phyloP scores from a whole-genome alignment of 2,113 vertebrate species.

The Trogon surrucura region DNA sequence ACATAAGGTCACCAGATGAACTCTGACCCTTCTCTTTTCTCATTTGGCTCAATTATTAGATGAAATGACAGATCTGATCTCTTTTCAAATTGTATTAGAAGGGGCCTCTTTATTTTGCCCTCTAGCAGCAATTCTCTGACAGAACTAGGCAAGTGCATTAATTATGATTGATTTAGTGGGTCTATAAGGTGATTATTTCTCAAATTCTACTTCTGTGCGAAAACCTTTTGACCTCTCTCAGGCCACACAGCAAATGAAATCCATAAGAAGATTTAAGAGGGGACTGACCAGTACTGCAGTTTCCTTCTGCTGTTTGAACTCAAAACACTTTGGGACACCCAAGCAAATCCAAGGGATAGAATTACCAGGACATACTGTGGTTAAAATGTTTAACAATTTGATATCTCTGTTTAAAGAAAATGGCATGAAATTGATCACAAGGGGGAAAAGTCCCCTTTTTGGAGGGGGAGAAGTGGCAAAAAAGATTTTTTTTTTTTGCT shows the following conservation, averaged over 20 bases:
- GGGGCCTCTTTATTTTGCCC: slow-evolving; percentile 83
- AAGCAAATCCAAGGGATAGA: slow-evolving; percentile 72
- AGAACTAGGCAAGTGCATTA: slow-evolving; percentile 88
- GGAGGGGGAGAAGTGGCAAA: not conserved
- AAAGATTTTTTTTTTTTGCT: not conserved
- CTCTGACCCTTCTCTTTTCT: slow-evolving; percentile 83
- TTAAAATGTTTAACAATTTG: slow-evolving; percentile 71
- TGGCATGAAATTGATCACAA: slow-evolving; percentile 10
- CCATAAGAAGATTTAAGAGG: slow-evolving; percentile 89
- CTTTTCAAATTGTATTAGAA: slow-evolving; percentile 89
- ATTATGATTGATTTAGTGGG: slow-evolving; percentile 96
- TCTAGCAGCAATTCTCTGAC: slow-evolving; percentile 87
- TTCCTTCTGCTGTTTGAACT: slow-evolving; percentile 79
- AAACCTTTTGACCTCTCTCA: slow-evolving; percentile 93
- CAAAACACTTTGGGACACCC: slow-evolving; percentile 75
- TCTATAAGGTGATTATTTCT: slow-evolving; percentile 93
- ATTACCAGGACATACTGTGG: slow-evolving; percentile 62
- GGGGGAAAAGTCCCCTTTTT: not conserved
- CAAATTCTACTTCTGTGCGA: slow-evolving; percentile 86
- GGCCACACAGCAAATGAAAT: slow-evolving; percentile 91
- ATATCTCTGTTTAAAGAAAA: slow-evolving; percentile 69
- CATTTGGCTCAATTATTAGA: slow-evolving; percentile 92
- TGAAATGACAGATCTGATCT: slow-evolving; percentile 93
- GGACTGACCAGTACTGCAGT: slow-evolving; percentile 72
- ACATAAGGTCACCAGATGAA: slow-evolving; percentile 80